Evolutionary conservation across 2,797 vertebrate species (phyloP).

Genomic region (Buceros bicornis): DNA sequence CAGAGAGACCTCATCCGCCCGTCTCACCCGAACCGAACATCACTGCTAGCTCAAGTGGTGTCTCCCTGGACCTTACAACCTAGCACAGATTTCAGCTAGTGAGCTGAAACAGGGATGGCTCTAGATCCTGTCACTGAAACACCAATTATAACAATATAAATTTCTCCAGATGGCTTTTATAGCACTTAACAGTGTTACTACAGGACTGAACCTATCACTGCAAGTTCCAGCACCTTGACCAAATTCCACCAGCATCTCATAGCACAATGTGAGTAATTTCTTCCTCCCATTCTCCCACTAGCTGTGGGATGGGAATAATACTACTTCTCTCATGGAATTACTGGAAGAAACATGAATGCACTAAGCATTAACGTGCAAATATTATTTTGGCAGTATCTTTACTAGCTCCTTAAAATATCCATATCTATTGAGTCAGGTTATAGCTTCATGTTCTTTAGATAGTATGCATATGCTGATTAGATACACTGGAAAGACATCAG

Average conservation of each 20-base stretch:
- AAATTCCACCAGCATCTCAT: not conserved
- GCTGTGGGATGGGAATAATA: not conserved
- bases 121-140: not conserved
- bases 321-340: not conserved
- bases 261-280: not conserved
- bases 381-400: not conserved
- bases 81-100: not conserved
- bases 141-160: not conserved
- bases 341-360: not conserved
- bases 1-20: not conserved
- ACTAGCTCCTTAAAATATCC: constrained; percentile 18
- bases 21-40: fast-evolving
- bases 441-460: not conserved
- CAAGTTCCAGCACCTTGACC: not conserved
- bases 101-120: not conserved
- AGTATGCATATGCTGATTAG: not conserved
- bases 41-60: not conserved
- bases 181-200: not conserved
- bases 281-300: not conserved
- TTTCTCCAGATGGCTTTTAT: not conserved
- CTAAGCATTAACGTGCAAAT: not conserved
- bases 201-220: not conserved
- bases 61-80: not conserved
- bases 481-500: not conserved
- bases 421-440: not conserved